Conservation (phyloP, 64 coral and sea anemone species). For the Dendrophyllia cribrosa region DNA sequence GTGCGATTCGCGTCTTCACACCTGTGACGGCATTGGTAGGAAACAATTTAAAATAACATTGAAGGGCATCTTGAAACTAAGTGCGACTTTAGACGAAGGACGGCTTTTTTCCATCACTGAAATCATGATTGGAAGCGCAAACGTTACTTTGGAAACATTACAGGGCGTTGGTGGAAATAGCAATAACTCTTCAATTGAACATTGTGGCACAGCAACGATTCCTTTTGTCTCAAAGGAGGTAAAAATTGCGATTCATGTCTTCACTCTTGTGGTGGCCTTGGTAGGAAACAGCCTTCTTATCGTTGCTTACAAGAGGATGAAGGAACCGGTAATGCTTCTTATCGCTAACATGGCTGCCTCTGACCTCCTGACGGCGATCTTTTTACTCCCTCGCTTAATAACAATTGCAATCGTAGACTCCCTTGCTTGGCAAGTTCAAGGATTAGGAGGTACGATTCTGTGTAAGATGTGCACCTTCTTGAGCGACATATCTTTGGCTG, state of each 20-base stretch:
- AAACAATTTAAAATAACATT: too few relatives aligned
- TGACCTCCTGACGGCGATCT: conserved; percentile 46
- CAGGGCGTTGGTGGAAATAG: background rate
- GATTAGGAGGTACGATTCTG: too few relatives aligned
- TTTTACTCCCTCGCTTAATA: conserved; percentile 63
- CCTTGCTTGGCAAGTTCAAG: too few relatives aligned
- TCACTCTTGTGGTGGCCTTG: background rate
- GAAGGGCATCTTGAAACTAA: too few relatives aligned
- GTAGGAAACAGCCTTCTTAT: conserved; percentile 60
- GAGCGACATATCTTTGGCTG: too few relatives aligned
- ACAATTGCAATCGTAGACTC: too few relatives aligned
- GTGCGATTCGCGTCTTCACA: background rate
- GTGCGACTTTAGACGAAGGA: too few relatives aligned
- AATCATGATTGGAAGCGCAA: background rate
- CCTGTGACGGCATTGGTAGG: background rate
- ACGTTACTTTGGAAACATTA: background rate
- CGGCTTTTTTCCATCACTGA: too few relatives aligned
- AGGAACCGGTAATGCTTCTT: conserved; percentile 54
- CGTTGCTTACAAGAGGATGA: conserved; percentile 56
- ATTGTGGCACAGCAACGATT: background rate
- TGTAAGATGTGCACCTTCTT: too few relatives aligned
- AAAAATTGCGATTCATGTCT: background rate
- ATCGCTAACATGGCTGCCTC: conserved; percentile 84
- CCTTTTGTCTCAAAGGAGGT: background rate
- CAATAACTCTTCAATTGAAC: background rate